These are phyloP conservation scores for Platanista minor DNA, from an alignment of 2,113 vertebrate species.

Conservation along the genomic window DNA sequence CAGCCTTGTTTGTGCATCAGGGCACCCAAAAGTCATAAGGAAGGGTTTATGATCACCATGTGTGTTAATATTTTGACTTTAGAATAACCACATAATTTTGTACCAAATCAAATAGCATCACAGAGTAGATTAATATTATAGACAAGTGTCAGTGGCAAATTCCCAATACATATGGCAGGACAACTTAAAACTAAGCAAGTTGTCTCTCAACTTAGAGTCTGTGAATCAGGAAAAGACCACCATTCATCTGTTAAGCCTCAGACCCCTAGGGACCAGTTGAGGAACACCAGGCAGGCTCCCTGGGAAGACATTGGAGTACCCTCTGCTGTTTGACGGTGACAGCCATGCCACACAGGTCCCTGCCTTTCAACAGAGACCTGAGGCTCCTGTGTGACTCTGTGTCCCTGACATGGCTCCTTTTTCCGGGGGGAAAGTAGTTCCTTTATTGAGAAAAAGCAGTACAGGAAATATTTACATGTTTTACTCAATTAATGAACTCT, in stretches of 20 bases:
- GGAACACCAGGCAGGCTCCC: not conserved
- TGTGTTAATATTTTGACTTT: not conserved
- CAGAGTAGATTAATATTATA: not conserved
- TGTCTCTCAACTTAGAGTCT: not conserved
- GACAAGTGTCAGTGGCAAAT: not conserved
- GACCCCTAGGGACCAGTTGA: not conserved
- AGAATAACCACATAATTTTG: not conserved
- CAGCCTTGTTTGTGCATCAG: not conserved
- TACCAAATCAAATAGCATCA: not conserved
- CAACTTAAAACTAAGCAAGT: not conserved
- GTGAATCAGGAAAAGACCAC: not conserved
- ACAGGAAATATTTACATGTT: not conserved
- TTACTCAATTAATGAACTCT: not conserved
- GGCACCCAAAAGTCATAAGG: not conserved
- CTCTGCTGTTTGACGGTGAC: not conserved
- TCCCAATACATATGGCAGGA: not conserved
- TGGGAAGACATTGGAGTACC: fast-evolving
- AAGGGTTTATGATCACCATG: not conserved
- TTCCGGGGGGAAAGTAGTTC: not conserved
- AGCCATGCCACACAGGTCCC: fast-evolving
- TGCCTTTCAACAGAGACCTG: not conserved
- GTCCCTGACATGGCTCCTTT: not conserved
- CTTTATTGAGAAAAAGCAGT: not conserved
- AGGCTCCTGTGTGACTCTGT: too few relatives aligned
- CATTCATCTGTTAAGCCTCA: not conserved